These are phyloP conservation scores for Gambusia holbrooki DNA, from an alignment of 2,113 vertebrate species.

Conservation along the genomic window DNA sequence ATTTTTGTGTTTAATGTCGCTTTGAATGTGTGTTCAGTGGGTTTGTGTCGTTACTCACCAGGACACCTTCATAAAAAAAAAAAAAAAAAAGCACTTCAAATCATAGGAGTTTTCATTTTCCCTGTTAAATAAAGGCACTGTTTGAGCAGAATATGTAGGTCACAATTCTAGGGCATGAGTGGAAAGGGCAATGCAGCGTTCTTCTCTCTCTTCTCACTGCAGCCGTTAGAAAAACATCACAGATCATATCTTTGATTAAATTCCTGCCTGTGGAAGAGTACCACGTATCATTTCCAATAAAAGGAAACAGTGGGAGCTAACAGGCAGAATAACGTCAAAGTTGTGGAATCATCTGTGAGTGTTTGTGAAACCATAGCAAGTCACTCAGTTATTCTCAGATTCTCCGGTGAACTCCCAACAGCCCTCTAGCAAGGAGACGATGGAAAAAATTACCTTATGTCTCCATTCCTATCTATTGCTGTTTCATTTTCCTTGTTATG, in stretches of 20 bases:
- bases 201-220: slow-evolving; percentile 46
- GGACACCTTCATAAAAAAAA: neutral
- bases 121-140: slow-evolving; percentile 44
- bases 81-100: neutral
- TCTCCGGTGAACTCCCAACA: slow-evolving; percentile 49
- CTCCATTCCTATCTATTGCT: slow-evolving; percentile 70
- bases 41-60: neutral
- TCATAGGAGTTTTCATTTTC: neutral
- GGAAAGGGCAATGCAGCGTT: slow-evolving; percentile 61
- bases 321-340: slow-evolving; percentile 9
- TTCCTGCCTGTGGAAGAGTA: slow-evolving; percentile 6
- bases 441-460: slow-evolving; percentile 74
- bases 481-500: slow-evolving; percentile 67
- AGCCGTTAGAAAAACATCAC: slow-evolving; percentile 35
- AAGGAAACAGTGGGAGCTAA: slow-evolving; percentile 19
- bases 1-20: neutral
- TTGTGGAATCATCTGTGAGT: slow-evolving; percentile 32
- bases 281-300: slow-evolving; percentile 9
- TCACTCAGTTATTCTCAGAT: slow-evolving; percentile 32
- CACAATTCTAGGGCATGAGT: slow-evolving; percentile 73
- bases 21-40: neutral
- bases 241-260: slow-evolving; percentile 54
- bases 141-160: slow-evolving; percentile 75
- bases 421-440: slow-evolving; percentile 41
- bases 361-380: slow-evolving; percentile 32